Evolutionary conservation across 2,888 invertebrate species (phyloP).

Genomic region (Zelleria hepariella): DNA sequence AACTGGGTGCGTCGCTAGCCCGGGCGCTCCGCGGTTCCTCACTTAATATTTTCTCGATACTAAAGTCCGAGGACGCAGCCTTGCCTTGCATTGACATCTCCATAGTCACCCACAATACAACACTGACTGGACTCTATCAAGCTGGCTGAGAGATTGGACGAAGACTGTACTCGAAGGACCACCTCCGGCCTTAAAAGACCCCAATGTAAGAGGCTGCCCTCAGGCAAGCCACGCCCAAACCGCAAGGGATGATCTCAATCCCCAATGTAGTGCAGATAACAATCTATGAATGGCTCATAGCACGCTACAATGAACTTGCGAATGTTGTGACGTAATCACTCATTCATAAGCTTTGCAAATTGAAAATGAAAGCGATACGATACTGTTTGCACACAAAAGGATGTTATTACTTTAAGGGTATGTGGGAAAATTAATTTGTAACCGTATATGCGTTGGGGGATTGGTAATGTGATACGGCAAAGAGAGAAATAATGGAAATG

Average conservation of each 20-base stretch:
- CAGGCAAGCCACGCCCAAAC: constrained; percentile 33
- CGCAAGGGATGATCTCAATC: constrained; percentile 11
- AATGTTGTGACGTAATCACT: constrained; percentile 59
- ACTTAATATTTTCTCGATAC: constrained; percentile 74
- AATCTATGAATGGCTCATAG: constrained; percentile 30
- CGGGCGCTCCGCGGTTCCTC: constrained; percentile 37
- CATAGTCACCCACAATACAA: constrained; percentile 23
- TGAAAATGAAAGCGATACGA: constrained; percentile 35
- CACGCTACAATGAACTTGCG: constrained; percentile 42
- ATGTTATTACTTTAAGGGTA: constrained; percentile 67
- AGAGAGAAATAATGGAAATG: background rate
- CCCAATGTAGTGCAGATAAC: constrained; percentile 30
- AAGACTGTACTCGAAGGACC: too few relatives aligned
- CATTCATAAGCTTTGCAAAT: constrained; percentile 52
- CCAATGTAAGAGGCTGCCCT: constrained; percentile 21
- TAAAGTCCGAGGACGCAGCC: constrained; percentile 64
- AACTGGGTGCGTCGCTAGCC: constrained; percentile 49
- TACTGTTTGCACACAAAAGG: constrained; percentile 64
- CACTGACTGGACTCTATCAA: constrained; percentile 3
- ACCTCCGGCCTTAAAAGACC: constrained; percentile 23
- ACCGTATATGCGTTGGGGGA: constrained; percentile 32
- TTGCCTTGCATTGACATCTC: constrained; percentile 43
- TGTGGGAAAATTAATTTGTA: constrained; percentile 70
- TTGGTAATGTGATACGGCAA: background rate
- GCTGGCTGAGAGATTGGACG: too few relatives aligned